Conservation (phyloP, 2,113 vertebrate genomes). For the Psittacus erithacus region DNA sequence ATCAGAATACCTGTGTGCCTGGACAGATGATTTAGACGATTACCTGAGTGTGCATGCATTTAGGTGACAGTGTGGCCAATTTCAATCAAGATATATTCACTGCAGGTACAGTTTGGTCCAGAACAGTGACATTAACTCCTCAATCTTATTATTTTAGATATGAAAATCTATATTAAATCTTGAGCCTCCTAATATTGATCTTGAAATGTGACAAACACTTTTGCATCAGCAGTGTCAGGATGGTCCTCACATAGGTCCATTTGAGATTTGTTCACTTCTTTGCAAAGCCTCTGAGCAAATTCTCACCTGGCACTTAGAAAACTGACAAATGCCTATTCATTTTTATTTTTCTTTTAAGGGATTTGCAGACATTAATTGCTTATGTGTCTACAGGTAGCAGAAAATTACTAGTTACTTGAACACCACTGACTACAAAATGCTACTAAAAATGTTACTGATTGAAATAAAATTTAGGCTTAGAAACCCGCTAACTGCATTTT, state of each 20-base stretch:
- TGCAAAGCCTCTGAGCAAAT: neutral
- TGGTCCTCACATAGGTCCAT: neutral
- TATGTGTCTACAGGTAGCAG: neutral
- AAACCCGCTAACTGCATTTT: neutral
- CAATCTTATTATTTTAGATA: neutral
- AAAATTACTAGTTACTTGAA: neutral
- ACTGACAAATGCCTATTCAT: neutral
- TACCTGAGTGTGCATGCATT: neutral
- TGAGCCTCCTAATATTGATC: neutral
- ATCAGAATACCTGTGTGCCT: neutral
- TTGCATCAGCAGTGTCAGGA: neutral
- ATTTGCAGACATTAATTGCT: neutral
- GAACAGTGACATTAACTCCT: neutral
- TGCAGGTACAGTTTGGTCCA: neutral
- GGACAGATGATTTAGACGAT: neutral
- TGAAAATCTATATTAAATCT: neutral
- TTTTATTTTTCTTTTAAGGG: neutral
- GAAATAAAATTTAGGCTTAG: neutral
- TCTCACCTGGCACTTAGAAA: neutral
- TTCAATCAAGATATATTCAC: neutral
- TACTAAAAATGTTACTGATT: neutral
- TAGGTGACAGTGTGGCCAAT: neutral
- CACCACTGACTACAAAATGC: neutral
- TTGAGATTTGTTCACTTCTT: neutral
- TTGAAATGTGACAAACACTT: neutral